phyloP scores from a whole-genome alignment of 2,888 invertebrate genomes.

The Polia nebulosa region DNA sequence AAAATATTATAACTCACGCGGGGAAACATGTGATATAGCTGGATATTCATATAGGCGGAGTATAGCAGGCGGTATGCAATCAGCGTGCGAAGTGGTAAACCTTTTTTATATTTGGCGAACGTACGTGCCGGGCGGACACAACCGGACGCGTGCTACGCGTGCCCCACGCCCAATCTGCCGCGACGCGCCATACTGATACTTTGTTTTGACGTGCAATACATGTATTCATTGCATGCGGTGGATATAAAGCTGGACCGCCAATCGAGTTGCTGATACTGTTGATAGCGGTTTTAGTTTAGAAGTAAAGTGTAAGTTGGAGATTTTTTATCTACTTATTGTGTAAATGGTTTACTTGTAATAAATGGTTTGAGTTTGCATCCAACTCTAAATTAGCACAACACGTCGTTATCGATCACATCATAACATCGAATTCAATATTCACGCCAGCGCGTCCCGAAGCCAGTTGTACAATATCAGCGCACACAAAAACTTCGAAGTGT shows the following conservation, averaged over 20 bases:
- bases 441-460: neutral
- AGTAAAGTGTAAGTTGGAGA: too few relatives aligned
- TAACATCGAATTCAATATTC: constrained; percentile 27
- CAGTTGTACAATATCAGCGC: constrained; percentile 21
- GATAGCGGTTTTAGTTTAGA: neutral
- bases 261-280: constrained; percentile 22
- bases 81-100: constrained; percentile 63
- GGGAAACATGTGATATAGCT: constrained; percentile 41
- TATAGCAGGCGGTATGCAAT: constrained; percentile 56
- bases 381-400: neutral
- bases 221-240: constrained; percentile 37
- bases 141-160: constrained; percentile 37
- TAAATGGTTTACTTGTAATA: neutral
- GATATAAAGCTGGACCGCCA: constrained; percentile 11
- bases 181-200: constrained; percentile 19
- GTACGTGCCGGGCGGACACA: constrained; percentile 58
- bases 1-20: constrained; percentile 59
- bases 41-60: constrained; percentile 42
- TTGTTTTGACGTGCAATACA: constrained; percentile 51
- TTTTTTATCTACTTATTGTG: too few relatives aligned
- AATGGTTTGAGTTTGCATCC: neutral
- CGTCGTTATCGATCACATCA: neutral
- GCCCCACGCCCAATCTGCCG: constrained; percentile 25
- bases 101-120: constrained; percentile 64
- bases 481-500: constrained; percentile 40